Evolutionary conservation across 2,113 vertebrate species (phyloP).

Genomic region (Meles meles): DNA sequence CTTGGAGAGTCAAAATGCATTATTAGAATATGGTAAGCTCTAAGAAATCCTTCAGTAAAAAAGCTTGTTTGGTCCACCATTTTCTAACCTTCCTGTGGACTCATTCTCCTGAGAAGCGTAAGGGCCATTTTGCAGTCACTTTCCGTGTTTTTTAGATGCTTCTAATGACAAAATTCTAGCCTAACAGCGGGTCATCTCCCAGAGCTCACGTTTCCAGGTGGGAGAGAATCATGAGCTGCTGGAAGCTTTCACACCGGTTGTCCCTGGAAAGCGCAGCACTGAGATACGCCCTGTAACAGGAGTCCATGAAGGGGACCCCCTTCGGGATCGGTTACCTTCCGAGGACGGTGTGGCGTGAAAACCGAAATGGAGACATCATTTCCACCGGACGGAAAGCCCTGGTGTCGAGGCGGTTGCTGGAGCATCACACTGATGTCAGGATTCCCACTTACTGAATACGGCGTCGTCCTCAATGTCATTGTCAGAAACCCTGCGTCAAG

Average conservation of each 20-base stretch:
- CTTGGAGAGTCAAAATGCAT: background rate
- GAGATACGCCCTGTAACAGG: background rate
- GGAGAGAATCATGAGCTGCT: background rate
- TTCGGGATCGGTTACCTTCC: background rate
- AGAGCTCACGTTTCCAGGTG: background rate
- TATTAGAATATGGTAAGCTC: background rate
- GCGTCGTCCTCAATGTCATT: accelerated
- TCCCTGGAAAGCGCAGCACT: background rate
- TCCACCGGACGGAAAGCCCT: background rate
- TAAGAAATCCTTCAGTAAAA: background rate
- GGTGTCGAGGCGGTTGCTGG: background rate
- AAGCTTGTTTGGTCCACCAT: background rate
- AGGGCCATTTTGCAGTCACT: background rate
- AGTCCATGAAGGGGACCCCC: background rate
- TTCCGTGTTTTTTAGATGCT: background rate
- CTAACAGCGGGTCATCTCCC: background rate
- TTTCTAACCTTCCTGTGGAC: background rate
- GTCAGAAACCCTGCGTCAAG: background rate
- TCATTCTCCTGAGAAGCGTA: background rate
- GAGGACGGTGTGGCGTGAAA: background rate
- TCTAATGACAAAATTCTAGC: background rate
- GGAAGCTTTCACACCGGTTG: background rate
- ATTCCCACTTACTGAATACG: background rate
- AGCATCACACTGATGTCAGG: background rate
- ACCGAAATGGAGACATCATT: background rate